Base-by-base conservation (phyloP, 2,113 vertebrate genomes). In the Tetraodon nigroviridis region DNA sequence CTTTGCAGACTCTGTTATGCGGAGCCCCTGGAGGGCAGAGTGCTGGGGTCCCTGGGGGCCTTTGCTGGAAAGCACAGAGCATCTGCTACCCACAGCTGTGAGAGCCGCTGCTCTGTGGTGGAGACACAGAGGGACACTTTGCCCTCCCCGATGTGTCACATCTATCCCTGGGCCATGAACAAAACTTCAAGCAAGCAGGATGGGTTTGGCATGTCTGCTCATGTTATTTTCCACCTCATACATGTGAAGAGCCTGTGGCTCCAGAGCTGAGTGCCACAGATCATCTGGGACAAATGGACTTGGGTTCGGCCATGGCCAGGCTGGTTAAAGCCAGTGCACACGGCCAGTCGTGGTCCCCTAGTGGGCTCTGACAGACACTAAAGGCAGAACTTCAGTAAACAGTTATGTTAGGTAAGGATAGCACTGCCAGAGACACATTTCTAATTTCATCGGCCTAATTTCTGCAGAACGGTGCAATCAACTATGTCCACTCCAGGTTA, bases 51-150 rank as follows among this genome's bases (percentile, higher is more conserved):
- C 84, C 84, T 50, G 50, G 73, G 75, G 86, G 76, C 78, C 70
- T 80, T 67, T 50, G 79, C 69, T 67, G 68, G 78, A 72, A 82
- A 84, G 85, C 82, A 81, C 74, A 2, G 76, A 84, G 75, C 87
- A 88, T 87, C 85, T 87, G 87, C 82, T 82, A 64, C 67, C 80
- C 78, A 84, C 87, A 87, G 87, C 87, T 88, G 85, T 84, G 84
- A 69, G 64, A 78, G 64, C 53, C 70, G 32, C 51, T 18, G 72
- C 73, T 74, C 64, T 64, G 45, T 74, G 57, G 79, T 48, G 67
- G 72, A 79, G 72, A 64, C 67, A 67, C 79, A 79, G 76, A 83
- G 83, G 80, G 80, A 85, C 69, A 55, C 67, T 75, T 76, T 77
- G 69, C 76, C 78, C 80, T 82, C 81, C 75, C 73, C 41, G 16